Conservation (phyloP, 2,888 invertebrate genomes). For the Thera obeliscata region DNA sequence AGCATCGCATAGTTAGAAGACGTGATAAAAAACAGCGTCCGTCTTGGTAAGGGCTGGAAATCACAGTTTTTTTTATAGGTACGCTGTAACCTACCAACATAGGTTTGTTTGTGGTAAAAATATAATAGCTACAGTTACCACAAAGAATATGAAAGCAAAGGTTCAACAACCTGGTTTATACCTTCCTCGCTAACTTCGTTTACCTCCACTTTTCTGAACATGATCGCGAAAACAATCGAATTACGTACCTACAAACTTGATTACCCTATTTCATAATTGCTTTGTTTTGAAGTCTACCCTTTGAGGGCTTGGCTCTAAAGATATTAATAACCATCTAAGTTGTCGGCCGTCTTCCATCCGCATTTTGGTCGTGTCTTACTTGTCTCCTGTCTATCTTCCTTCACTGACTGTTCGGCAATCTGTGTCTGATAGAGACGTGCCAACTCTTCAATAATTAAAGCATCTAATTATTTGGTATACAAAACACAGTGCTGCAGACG, state of each 20-base stretch:
- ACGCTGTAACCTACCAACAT: too few relatives aligned
- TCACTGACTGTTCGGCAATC: slow-evolving; percentile 9
- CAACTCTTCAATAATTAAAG: too few relatives aligned
- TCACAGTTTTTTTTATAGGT: too few relatives aligned
- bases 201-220: slow-evolving; percentile 29
- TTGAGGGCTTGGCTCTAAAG: slow-evolving; percentile 77
- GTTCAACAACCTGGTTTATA: slow-evolving; percentile 9
- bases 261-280: slow-evolving; percentile 81
- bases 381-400: slow-evolving; percentile 50
- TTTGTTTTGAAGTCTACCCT: slow-evolving; percentile 82
- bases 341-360: slow-evolving; percentile 69
- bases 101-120: too few relatives aligned
- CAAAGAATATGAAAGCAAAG: neutral
- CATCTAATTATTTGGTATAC: too few relatives aligned
- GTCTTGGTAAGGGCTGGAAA: too few relatives aligned
- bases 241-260: slow-evolving; percentile 71
- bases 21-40: too few relatives aligned
- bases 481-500: too few relatives aligned
- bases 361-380: slow-evolving; percentile 43
- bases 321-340: slow-evolving; percentile 82
- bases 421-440: slow-evolving; percentile 18
- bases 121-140: neutral
- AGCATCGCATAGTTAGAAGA: too few relatives aligned
- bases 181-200: slow-evolving; percentile 16
- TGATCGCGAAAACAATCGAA: slow-evolving; percentile 64